Evolutionary conservation across 2,888 invertebrate genomes (phyloP), one percentile per base, ranked within the genome.

Genomic region (Ennomos quercinarius): DNA sequence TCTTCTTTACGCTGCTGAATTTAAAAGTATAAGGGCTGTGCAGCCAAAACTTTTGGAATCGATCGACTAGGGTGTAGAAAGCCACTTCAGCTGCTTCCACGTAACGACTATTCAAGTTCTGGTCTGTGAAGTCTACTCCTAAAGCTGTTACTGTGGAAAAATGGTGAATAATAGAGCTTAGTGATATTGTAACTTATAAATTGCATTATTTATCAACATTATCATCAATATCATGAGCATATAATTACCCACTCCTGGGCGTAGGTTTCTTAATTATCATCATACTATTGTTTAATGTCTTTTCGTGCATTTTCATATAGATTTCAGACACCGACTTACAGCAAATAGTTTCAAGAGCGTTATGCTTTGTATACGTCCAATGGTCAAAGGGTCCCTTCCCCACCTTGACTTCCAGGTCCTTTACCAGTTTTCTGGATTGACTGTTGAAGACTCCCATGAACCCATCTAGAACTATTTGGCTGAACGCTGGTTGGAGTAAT

Each of bases 281-380:
- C 27, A 6, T 5, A 27, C 6, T 5, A 6, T 27, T 27, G 6
- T 6, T 6, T 27, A 4, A 1, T 0, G 27, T 27, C 27, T 27
- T 27, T 27, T 6, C 5, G 6, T 27, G 27, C 5, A 27, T 27
- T 6, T 1, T 27, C 0, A 27, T 27, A 27, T 27, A 27, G 5
- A 27, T 6, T 27, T 27, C 27, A 0, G 27, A 3, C 27, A 27
- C 27, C 6, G 11, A 77, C 86, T 82, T 64, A 88, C 88, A 73
- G 63, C 88, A 88, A 63, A 88, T 87, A 37, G 88, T 87, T 60
- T 88, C 87, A 66, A 89, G 68, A 2, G 86, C 83, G 49, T 87
- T 87, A 49, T 81, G 82, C 34, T 82, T 71, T 0, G 84, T 86
- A 41, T 87, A 86, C 0, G 72, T 76, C 84, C 83, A 86, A 41